Conservation (phyloP, 2,888 invertebrate genomes). For the Cephus runcator region DNA sequence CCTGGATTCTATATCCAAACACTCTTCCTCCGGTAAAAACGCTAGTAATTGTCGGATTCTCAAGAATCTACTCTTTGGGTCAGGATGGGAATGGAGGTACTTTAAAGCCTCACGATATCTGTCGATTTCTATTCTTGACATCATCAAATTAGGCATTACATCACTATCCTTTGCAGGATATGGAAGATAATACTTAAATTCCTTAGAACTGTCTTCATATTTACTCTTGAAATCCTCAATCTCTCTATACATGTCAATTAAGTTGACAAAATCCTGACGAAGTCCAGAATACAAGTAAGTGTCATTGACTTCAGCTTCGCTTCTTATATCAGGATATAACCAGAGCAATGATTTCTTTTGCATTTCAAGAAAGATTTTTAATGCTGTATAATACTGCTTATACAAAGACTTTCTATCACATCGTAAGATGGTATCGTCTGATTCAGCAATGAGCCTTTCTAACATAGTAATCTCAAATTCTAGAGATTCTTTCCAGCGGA, state of each 20-base stretch:
- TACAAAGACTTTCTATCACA: slow-evolving; percentile 13
- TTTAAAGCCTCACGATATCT: slow-evolving; percentile 43
- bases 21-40: slow-evolving; percentile 23
- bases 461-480: slow-evolving; percentile 46
- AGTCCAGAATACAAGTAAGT: slow-evolving; percentile 42
- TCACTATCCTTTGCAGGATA: slow-evolving; percentile 40
- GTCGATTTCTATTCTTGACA: slow-evolving; percentile 39
- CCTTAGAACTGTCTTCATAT: slow-evolving; percentile 25
- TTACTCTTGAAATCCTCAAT: slow-evolving; percentile 51
- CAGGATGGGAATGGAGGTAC: slow-evolving; percentile 34
- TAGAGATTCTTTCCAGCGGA: slow-evolving; percentile 48
- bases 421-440: slow-evolving; percentile 11
- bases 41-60: slow-evolving; percentile 27
- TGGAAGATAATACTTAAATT: slow-evolving; percentile 45
- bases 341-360: slow-evolving; percentile 52
- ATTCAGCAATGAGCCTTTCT: slow-evolving; percentile 14
- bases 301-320: slow-evolving; percentile 47
- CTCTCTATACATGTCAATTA: slow-evolving; percentile 46
- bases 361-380: slow-evolving; percentile 41
- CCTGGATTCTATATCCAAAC: slow-evolving; percentile 16
- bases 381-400: slow-evolving; percentile 33
- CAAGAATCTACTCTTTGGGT: slow-evolving; percentile 25
- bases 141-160: slow-evolving; percentile 48
- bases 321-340: slow-evolving; percentile 52
- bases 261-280: slow-evolving; percentile 28